Conservation (phyloP, 2,113 vertebrate species). For the Malurus alboscapulatus region DNA sequence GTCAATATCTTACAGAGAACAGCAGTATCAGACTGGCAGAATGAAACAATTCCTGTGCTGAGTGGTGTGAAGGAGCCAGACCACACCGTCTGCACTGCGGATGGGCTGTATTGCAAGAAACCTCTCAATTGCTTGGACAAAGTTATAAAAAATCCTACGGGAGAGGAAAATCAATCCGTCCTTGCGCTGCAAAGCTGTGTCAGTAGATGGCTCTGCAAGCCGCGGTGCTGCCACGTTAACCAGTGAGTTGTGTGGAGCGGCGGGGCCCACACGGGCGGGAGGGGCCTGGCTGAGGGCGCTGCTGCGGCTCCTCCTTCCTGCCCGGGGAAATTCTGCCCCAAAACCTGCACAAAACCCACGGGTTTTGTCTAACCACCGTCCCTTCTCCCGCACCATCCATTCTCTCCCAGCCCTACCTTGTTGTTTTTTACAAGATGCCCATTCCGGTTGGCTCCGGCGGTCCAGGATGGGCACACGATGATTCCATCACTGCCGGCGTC, state of each 20-base stretch:
- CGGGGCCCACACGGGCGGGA: rapidly evolving
- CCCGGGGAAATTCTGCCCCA: background rate
- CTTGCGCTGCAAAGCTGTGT: background rate
- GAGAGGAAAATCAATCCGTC: too few relatives aligned
- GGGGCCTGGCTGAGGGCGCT: background rate
- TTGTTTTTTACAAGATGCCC: background rate
- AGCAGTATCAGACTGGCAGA: background rate
- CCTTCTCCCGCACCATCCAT: too few relatives aligned
- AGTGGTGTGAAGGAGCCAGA: background rate
- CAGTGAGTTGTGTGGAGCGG: rapidly evolving
- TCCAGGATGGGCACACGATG: rapidly evolving
- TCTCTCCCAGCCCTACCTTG: background rate
- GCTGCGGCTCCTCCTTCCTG: background rate
- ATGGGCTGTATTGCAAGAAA: background rate
- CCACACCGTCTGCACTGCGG: rapidly evolving
- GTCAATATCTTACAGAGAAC: background rate
- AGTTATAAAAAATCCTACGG: background rate
- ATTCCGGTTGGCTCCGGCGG: background rate
- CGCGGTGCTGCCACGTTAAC: background rate
- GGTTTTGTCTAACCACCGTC: background rate
- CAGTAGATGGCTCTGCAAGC: constrained; percentile 45
- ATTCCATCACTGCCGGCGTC: rapidly evolving
- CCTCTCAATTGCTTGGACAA: background rate
- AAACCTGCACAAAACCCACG: background rate
- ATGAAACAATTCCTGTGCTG: background rate